Base-by-base conservation (phyloP, 2,888 invertebrate genomes). In the Dicranocentrus wangi region DNA sequence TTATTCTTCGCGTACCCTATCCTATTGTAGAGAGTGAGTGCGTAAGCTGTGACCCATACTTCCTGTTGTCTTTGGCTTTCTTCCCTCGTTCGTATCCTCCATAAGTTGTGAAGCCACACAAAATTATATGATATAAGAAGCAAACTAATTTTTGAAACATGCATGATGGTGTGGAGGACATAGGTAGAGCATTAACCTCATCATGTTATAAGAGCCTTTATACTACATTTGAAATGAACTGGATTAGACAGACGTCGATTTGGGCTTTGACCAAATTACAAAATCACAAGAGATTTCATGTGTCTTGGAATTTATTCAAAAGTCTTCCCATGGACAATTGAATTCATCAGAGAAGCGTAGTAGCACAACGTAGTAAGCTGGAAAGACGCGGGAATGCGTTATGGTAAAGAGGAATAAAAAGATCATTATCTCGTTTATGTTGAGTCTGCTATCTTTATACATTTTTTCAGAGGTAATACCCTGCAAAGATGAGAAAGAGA, bases 11-110 rank as follows among this genome's bases (percentile, higher is more conserved):
- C 42, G 60, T 69, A n/a, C n/a, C 63, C 51, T n/a, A 42, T 65
- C 39, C 2, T 78, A 55, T 17, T 39, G 7, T 58, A 15, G 10
- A 43, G 32, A 51, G 68, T 19, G 42, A 63, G 70, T 69, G 60
- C 58, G 61, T 61, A 53, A 55, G 70, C 78, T 78, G 70, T 78
- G 78, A 70, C 65, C 78, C 39, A 51, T 63, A 63, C 17, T 78
- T 78, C 78, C 78, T 78, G 78, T 70, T 78, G 61, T 78, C 63
- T 70, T 61, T 32, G 10, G 32, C 10, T 32, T 32, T 32, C 32
- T 32, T 10, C 32, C 32, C 5, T 32, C 32, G 10, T n/a, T n/a
- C n/a, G n/a, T n/a, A n/a, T n/a, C n/a, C n/a, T n/a, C n/a, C n/a
- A n/a, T n/a, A n/a, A n/a, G n/a, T n/a, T n/a, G n/a, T n/a, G n/a